Evolutionary conservation across 2,113 vertebrate genomes (phyloP).

Genomic region (Passer domesticus): DNA sequence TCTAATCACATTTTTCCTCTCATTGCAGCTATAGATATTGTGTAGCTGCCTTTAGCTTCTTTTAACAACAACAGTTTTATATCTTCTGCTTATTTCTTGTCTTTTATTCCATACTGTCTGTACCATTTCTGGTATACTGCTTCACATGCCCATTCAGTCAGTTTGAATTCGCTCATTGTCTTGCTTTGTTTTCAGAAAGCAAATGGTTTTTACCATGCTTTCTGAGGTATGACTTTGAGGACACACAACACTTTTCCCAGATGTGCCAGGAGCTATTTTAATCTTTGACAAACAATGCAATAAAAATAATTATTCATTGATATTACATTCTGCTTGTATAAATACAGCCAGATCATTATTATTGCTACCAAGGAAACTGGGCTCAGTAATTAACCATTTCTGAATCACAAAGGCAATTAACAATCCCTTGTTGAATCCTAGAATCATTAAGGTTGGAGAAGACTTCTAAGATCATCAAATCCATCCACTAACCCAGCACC

Average conservation of each 20-base stretch:
- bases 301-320: background rate
- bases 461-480: background rate
- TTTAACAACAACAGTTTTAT: background rate
- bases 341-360: background rate
- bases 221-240: background rate
- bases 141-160: background rate
- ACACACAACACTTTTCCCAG: background rate
- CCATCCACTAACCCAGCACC: background rate
- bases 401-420: background rate
- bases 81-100: background rate
- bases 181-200: background rate
- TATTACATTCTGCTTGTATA: background rate
- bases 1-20: background rate
- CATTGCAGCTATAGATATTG: background rate
- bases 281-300: background rate
- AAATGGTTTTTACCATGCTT: background rate
- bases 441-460: background rate
- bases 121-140: background rate
- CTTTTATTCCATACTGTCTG: background rate
- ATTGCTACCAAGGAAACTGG: constrained; percentile 31
- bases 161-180: background rate
- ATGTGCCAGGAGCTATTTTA: background rate
- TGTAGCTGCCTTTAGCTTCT: background rate
- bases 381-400: background rate
- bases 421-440: background rate